Evolutionary conservation across 2,113 vertebrate genomes (phyloP).

Genomic region (Oenanthe oenanthe): DNA sequence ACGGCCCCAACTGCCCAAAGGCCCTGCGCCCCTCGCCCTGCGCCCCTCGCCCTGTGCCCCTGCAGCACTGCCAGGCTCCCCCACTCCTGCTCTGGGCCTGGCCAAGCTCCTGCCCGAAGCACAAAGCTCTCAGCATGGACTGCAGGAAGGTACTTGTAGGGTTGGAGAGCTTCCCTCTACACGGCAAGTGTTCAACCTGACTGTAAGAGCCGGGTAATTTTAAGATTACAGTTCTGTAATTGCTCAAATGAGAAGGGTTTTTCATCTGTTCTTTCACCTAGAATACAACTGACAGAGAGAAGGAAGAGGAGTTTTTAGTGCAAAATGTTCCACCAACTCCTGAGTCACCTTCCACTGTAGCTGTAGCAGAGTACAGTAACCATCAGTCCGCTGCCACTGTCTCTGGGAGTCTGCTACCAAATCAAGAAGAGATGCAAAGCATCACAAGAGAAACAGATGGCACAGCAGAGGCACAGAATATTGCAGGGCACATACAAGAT

Average conservation of each 20-base stretch:
- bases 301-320: slow-evolving; percentile 88
- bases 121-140: not conserved
- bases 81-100: not conserved
- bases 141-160: not conserved
- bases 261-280: slow-evolving; percentile 57
- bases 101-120: not conserved
- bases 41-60: fast-evolving
- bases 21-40: fast-evolving
- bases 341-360: slow-evolving; percentile 81
- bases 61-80: fast-evolving
- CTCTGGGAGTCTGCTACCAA: slow-evolving; percentile 61
- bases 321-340: slow-evolving; percentile 90
- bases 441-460: slow-evolving; percentile 89
- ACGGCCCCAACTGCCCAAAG: not conserved
- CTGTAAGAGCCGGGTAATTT: not conserved
- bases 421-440: slow-evolving; percentile 83
- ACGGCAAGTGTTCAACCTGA: not conserved
- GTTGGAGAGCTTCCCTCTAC: not conserved
- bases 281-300: slow-evolving; percentile 91
- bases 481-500: slow-evolving; percentile 86
- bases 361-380: slow-evolving; percentile 76
- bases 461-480: slow-evolving; percentile 90
- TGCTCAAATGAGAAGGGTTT: not conserved
- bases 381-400: slow-evolving; percentile 69
- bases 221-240: not conserved